Evolutionary conservation across 2,113 vertebrate genomes (phyloP), one percentile per base, ranked within the genome.

Genomic region (Phyllostomus hastatus): DNA sequence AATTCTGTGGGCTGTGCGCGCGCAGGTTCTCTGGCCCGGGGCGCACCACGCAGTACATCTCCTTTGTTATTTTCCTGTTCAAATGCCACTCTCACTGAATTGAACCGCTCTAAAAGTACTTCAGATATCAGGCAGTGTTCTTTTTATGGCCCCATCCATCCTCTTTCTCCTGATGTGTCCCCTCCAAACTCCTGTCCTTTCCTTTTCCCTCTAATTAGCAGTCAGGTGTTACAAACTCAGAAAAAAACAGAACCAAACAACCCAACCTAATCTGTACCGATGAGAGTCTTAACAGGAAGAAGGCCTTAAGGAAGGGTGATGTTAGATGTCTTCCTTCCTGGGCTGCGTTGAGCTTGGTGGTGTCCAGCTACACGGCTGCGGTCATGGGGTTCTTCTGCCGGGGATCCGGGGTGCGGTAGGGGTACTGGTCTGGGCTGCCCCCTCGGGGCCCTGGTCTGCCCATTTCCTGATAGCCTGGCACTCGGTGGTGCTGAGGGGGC

Each of bases 341-440:
- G 61, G 57, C 80, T 46, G 46, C 33, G 87, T 67, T 10, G 1
- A 12, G 59, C 57, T 73, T 0, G 3, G 76, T 7, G 84, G 14
- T 43, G 33, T 69, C 69, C 91, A 35, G 52, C 96, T 99, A 99
- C 97, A 99, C 99, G 17, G 99, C 99, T 92, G 99, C 99, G 26
- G 99, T 99, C 99, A 99, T 98, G 95, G 98, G 95, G 94, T 98
- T 99, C 98, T 99, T 99, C 98, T 99, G 99, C 96, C 98, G 98
- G 35, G 98, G 98, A 93, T 99, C 99, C 97, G 98, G 98, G 26
- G 98, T 98, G 24, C 98, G 98, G 91, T 98, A 98, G 67, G 97
- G 98, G 87, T 98, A 99, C n/a, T 96, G 98, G 57, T 99, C 99
- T 20, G 99, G 98, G 84, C 98, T 98, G 95, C 95, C 95, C 89